phyloP scores from a whole-genome alignment of 1,140 invertebrate genomes.

The Kradibia gibbosae region DNA sequence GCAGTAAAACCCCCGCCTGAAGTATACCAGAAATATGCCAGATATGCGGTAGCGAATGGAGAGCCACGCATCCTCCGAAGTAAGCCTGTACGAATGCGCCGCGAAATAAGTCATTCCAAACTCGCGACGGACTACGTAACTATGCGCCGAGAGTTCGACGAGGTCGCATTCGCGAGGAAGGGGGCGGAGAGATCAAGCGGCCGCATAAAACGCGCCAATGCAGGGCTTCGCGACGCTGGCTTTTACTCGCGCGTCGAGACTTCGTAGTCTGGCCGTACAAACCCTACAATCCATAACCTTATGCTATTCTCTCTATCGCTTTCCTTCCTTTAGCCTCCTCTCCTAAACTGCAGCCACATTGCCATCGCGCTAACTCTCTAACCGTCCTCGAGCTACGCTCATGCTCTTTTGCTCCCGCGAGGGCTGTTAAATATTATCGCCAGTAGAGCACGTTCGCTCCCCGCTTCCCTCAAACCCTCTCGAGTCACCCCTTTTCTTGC shows the following conservation, averaged over 20 bases:
- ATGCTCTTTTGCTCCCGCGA: neutral
- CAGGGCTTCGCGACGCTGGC: neutral
- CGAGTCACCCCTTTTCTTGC: neutral
- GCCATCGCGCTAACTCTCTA: no score
- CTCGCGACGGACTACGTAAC: neutral
- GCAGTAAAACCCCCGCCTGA: no score
- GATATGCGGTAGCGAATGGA: no score
- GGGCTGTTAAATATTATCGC: slow-evolving; percentile 40
- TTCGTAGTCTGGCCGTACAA: neutral
- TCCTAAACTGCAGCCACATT: no score
- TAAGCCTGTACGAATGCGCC: no score
- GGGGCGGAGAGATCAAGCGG: neutral
- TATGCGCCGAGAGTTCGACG: neutral
- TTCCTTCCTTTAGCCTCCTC: no score
- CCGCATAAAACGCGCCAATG: neutral
- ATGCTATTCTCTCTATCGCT: slow-evolving; percentile 10
- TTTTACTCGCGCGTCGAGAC: neutral
- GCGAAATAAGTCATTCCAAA: no score
- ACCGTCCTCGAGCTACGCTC: neutral
- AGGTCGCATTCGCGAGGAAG: neutral
- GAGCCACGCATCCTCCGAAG: no score
- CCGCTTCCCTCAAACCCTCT: slow-evolving; percentile 38
- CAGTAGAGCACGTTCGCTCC: slow-evolving; percentile 23
- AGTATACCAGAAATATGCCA: no score
- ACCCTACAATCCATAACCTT: slow-evolving; percentile 46